Conservation (phyloP, 2,888 invertebrate genomes). For the Pycnomerus fuliginosus region DNA sequence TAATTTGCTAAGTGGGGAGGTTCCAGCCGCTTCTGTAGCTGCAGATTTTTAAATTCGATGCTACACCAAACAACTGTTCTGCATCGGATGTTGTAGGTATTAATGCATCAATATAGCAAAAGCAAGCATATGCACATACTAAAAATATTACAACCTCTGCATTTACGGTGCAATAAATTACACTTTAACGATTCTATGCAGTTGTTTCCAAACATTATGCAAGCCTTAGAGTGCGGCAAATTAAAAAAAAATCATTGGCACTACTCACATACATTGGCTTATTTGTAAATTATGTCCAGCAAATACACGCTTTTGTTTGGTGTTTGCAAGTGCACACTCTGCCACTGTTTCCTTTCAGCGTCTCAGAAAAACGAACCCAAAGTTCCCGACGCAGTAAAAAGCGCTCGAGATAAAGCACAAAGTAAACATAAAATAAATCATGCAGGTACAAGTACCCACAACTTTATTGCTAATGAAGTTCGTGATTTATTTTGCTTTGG, state of each 20-base stretch:
- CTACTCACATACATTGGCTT: conserved; percentile 34
- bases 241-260: conserved; percentile 41
- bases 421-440: conserved; percentile 42
- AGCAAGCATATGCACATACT: conserved; percentile 47
- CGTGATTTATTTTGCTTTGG: conserved; percentile 38
- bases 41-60: no score
- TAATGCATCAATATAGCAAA: conserved; percentile 39
- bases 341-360: conserved; percentile 12
- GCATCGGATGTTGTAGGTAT: conserved; percentile 29
- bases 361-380: conserved; percentile 6
- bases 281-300: conserved; percentile 36
- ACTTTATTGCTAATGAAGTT: conserved; percentile 38
- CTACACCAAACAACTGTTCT: no score
- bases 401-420: conserved; percentile 22
- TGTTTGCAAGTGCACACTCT: conserved; percentile 24
- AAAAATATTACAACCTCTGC: conserved; percentile 54
- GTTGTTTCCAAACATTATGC: conserved; percentile 51
- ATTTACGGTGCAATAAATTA: conserved; percentile 53
- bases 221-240: conserved; percentile 29
- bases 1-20: no score
- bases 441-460: conserved; percentile 26
- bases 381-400: conserved; percentile 10
- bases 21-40: no score
- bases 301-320: conserved; percentile 31
- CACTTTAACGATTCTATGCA: conserved; percentile 53